Evolutionary conservation across 1,140 invertebrate species (phyloP).

Genomic region (Eriosoma lanigerum): DNA sequence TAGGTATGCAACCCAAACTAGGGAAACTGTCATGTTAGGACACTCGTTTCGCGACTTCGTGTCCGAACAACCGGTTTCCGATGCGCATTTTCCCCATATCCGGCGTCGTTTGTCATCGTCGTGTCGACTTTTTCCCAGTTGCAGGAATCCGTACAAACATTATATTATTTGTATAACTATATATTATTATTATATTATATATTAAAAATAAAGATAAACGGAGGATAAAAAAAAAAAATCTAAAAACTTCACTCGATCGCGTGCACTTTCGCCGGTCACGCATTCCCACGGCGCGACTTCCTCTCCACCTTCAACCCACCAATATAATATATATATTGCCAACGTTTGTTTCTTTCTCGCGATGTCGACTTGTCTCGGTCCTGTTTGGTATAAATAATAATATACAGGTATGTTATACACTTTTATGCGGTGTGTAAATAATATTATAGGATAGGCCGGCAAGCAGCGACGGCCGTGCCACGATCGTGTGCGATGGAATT

Average conservation of each 20-base stretch:
- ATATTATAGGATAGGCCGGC: too few species aligned
- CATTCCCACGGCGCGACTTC: slow-evolving; percentile 32
- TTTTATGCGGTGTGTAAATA: too few species aligned
- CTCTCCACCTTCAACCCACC: neutral
- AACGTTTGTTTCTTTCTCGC: neutral
- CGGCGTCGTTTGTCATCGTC: neutral
- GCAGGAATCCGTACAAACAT: neutral
- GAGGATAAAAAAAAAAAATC: neutral
- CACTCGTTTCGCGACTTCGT: neutral
- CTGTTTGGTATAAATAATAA: neutral
- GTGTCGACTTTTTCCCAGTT: slow-evolving; percentile 2
- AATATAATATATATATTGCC: neutral
- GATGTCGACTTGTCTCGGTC: neutral
- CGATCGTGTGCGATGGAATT: too few species aligned
- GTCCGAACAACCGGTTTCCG: slow-evolving; percentile 39
- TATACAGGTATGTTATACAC: too few species aligned
- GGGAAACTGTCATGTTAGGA: neutral
- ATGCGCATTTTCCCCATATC: slow-evolving; percentile 36
- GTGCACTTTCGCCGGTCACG: slow-evolving; percentile 40
- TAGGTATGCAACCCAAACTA: neutral
- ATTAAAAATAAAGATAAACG: too few species aligned
- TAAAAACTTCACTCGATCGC: slow-evolving; percentile 5
- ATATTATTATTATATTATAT: too few species aligned
- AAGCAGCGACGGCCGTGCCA: too few species aligned
- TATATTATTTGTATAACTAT: neutral